Conservation (phyloP, 2,888 invertebrate genomes). For the Biston betularia region DNA sequence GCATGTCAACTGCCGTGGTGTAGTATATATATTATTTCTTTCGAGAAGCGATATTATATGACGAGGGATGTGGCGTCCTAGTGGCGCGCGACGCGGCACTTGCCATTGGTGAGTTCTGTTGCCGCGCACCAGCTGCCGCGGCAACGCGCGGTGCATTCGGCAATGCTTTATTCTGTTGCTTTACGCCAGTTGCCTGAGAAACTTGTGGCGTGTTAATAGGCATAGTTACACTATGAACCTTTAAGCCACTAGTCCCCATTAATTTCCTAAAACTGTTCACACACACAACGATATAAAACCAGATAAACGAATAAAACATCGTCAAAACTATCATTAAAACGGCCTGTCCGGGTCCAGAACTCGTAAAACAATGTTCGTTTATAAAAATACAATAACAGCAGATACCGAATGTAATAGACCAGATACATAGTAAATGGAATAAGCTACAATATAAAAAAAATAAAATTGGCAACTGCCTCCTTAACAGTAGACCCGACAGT, state of each 20-base stretch:
- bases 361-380: background rate
- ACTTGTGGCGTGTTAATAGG: background rate
- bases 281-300: constrained; percentile 5
- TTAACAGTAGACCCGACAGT: background rate
- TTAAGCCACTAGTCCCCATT: background rate
- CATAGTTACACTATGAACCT: background rate
- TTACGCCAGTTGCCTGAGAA: background rate
- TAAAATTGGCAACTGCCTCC: background rate
- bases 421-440: constrained; percentile 2
- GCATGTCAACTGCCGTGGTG: no score
- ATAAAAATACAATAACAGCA: constrained; percentile 2
- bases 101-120: no score
- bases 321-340: background rate
- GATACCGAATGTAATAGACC: background rate
- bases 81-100: no score
- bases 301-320: constrained; percentile 5
- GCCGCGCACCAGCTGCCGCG: background rate
- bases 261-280: constrained; percentile 11
- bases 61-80: background rate
- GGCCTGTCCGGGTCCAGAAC: constrained; percentile 1
- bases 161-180: background rate
- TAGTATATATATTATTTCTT: background rate
- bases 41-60: background rate
- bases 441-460: constrained; percentile 1
- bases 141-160: background rate